phyloP scores from a whole-genome alignment of 1,140 invertebrate genomes.

The Apis laboriosa region DNA sequence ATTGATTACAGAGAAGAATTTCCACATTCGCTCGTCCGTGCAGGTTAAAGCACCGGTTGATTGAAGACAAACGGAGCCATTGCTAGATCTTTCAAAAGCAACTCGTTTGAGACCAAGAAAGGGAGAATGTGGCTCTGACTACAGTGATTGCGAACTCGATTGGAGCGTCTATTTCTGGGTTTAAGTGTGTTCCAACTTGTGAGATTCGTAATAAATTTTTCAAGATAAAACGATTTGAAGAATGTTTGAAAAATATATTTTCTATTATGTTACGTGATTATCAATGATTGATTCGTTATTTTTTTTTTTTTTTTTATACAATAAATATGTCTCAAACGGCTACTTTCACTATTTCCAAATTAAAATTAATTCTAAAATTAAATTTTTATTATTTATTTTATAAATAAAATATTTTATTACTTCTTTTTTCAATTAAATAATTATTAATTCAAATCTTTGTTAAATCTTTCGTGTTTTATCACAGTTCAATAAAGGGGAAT shows the following conservation, averaged over 20 bases:
- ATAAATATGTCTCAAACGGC: too few species aligned
- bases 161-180: conserved; percentile 35
- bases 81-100: conserved; percentile 41
- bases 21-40: conserved; percentile 39
- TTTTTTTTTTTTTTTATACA: too few species aligned
- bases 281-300: too few species aligned
- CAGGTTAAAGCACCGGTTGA: conserved; percentile 56
- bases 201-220: conserved; percentile 17
- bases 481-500: background rate
- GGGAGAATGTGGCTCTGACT: conserved; percentile 4
- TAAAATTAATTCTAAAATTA: too few species aligned
- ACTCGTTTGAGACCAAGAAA: conserved; percentile 55
- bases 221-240: background rate
- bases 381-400: too few species aligned
- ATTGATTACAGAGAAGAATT: conserved; percentile 61
- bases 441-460: background rate
- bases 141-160: conserved; percentile 60
- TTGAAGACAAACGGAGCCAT: conserved; percentile 62
- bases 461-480: background rate
- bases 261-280: too few species aligned
- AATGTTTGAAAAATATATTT: background rate
- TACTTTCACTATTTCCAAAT: too few species aligned
- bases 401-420: too few species aligned
- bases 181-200: too few species aligned
- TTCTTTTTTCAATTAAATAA: too few species aligned